These are phyloP conservation scores for Pedetes capensis DNA, from an alignment of 2,113 vertebrate genomes.

Conservation along the genomic window DNA sequence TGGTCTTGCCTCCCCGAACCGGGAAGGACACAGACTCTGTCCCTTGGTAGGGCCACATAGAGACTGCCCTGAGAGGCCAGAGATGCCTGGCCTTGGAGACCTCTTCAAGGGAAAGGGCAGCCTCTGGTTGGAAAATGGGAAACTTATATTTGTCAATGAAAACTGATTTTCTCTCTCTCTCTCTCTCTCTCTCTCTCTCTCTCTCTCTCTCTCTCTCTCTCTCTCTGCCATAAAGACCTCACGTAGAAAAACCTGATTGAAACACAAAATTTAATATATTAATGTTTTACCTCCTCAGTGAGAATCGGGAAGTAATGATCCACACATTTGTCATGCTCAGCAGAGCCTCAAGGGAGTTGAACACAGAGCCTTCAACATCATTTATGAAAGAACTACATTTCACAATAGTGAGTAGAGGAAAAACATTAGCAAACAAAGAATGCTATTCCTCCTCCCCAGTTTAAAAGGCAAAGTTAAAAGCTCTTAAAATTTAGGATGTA, in stretches of 20 bases:
- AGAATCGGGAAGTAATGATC: neutral
- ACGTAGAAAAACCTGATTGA: slow-evolving; percentile 52
- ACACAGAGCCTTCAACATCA: neutral
- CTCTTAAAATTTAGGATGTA: slow-evolving; percentile 57
- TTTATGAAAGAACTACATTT: slow-evolving; percentile 51
- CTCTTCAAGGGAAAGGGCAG: neutral
- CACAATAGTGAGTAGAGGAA: slow-evolving; percentile 48
- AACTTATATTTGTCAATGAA: neutral
- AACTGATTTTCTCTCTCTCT: too few species aligned
- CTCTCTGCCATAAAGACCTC: slow-evolving; percentile 31
- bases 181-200: too few species aligned
- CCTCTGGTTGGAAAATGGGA: neutral
- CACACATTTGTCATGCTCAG: slow-evolving; percentile 54
- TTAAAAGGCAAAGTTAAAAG: slow-evolving; percentile 60
- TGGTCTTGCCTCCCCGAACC: accelerated
- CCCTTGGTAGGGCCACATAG: neutral
- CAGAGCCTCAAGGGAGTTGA: slow-evolving; percentile 39
- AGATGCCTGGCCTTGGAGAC: accelerated
- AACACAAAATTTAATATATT: slow-evolving; percentile 57
- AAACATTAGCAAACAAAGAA: slow-evolving; percentile 51
- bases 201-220: too few species aligned
- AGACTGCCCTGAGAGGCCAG: neutral
- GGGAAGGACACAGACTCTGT: neutral
- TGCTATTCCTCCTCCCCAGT: neutral
- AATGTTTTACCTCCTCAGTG: slow-evolving; percentile 61